phyloP scores from a whole-genome alignment of 2,797 vertebrate species.

The Neoniphon sammara region DNA sequence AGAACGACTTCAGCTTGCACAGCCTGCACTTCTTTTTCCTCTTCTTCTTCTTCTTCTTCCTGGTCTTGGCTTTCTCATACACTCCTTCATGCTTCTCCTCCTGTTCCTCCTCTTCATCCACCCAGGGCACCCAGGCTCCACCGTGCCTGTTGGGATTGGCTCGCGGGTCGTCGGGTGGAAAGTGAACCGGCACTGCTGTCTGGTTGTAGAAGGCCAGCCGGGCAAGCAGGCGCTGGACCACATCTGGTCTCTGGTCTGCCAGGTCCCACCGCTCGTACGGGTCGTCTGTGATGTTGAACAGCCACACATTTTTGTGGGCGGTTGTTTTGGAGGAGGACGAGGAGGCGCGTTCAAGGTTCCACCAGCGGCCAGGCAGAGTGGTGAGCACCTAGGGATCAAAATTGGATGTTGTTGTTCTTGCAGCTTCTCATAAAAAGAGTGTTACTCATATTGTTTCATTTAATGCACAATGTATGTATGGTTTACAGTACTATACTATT shows the following conservation, averaged over 20 bases:
- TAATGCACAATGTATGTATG: too few species aligned
- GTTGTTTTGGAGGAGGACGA: conserved; percentile 62
- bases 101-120: conserved; percentile 80
- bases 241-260: conserved; percentile 84
- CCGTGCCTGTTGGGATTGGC: conserved; percentile 88
- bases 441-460: too few species aligned
- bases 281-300: conserved; percentile 95
- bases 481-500: too few species aligned
- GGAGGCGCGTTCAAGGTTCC: conserved; percentile 89
- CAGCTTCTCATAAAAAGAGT: background rate
- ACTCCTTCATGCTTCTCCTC: conserved; percentile 76
- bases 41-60: conserved; percentile 76
- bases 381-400: conserved; percentile 78
- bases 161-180: conserved; percentile 91
- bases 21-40: conserved; percentile 84
- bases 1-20: conserved; percentile 92
- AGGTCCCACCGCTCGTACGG: conserved; percentile 92
- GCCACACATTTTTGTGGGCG: conserved; percentile 85
- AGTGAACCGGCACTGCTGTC: conserved; percentile 91
- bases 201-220: conserved; percentile 89
- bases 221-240: conserved; percentile 87
- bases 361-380: conserved; percentile 92
- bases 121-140: conserved; percentile 95
- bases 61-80: conserved; percentile 77
- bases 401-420: background rate